These are phyloP conservation scores for Drosophila funebris DNA, from an alignment of 1,140 invertebrate genomes.

Conservation along the genomic window DNA sequence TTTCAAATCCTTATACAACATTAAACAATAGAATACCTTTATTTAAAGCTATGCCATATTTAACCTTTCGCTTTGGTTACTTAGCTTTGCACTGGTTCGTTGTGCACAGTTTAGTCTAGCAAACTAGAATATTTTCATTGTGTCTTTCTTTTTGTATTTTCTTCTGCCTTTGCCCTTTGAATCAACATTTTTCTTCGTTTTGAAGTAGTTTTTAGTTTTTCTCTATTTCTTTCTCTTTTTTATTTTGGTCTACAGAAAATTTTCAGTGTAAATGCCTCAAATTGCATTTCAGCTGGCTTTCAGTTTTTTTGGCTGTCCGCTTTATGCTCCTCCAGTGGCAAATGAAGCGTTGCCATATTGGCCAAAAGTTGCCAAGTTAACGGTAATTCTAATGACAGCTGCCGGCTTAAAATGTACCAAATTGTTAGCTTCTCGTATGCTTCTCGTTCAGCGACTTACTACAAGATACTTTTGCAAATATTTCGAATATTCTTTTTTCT, in stretches of 20 bases:
- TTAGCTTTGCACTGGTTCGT: background rate
- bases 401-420: slow-evolving; percentile 23
- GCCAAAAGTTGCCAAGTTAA: slow-evolving; percentile 33
- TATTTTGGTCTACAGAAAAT: no score
- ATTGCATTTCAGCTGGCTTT: slow-evolving; percentile 46
- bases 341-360: slow-evolving; percentile 47
- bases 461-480: slow-evolving; percentile 17
- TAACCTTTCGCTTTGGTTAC: background rate
- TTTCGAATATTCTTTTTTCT: slow-evolving; percentile 21
- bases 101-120: background rate
- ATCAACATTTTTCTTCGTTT: slow-evolving; percentile 29
- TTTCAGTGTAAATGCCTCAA: slow-evolving; percentile 21
- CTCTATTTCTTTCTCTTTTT: slow-evolving; percentile 11
- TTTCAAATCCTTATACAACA: background rate
- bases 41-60: background rate
- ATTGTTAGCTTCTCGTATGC: background rate
- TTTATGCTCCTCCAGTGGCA: slow-evolving; percentile 33
- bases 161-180: slow-evolving; percentile 8
- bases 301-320: slow-evolving; percentile 17
- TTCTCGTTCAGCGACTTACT: background rate
- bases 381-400: slow-evolving; percentile 43
- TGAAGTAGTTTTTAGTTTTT: slow-evolving; percentile 9
- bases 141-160: slow-evolving; percentile 1
- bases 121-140: slow-evolving; percentile 15
- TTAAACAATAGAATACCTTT: background rate